A percentile compares a stretch with the other conserved stretches of the same genome.
Evolutionary conservation across 2,113 vertebrate genomes (phyloP).

Genomic region (Mystacornis crossleyi): DNA sequence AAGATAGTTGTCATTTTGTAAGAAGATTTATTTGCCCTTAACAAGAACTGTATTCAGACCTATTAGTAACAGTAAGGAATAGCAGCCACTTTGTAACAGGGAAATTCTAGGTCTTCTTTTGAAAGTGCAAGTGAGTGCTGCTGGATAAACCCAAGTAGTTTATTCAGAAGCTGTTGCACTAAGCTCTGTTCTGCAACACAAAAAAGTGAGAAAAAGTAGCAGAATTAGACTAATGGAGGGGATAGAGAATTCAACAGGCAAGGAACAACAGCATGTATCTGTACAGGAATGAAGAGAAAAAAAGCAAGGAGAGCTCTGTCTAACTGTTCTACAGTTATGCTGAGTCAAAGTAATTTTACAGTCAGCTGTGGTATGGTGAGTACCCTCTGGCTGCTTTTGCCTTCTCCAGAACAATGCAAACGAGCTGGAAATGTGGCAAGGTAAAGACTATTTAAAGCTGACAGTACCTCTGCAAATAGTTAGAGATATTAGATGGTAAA

Average conservation of each 20-base stretch:
- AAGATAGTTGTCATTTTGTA: not conserved
- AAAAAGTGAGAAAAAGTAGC: not conserved
- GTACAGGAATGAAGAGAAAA: not conserved
- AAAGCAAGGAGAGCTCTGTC: not conserved
- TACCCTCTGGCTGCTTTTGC: not conserved
- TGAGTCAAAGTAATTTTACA: not conserved
- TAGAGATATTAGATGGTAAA: not conserved
- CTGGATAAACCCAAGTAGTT: not conserved
- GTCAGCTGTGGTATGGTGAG: not conserved
- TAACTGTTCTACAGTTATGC: not conserved
- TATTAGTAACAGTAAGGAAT: not conserved
- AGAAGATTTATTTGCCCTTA: not conserved
- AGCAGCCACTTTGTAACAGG: not conserved
- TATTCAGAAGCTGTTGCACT: not conserved
- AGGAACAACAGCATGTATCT: not conserved
- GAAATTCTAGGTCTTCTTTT: not conserved
- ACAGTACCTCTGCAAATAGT: not conserved
- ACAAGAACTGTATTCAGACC: not conserved
- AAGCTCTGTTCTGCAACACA: not conserved
- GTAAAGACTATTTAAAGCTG: not conserved
- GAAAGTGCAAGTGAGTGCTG: not conserved
- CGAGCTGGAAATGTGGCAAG: not conserved
- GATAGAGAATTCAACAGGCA: not conserved
- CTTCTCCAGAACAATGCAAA: not conserved
- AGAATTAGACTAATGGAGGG: not conserved